phyloP scores from a whole-genome alignment of 2,113 vertebrate species.

The Thomomys bottae region DNA sequence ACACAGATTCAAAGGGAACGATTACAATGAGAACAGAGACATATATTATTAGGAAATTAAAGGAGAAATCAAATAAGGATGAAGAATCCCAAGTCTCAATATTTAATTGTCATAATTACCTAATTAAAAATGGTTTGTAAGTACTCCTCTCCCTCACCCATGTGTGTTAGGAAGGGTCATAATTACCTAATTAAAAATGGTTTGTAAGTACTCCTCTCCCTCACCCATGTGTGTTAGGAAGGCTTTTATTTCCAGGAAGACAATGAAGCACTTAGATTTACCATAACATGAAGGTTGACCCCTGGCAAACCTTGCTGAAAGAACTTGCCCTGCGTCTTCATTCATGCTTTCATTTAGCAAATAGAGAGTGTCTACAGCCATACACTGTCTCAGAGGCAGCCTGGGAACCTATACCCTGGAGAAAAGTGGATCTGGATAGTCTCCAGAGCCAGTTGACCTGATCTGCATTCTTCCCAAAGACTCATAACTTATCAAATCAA shows the following conservation, averaged over 20 bases:
- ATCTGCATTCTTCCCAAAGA: conserved; percentile 8
- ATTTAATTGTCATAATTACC: conserved; percentile 81
- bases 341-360: conserved; percentile 60
- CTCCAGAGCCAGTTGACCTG: neutral
- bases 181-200: conserved; percentile 77
- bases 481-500: neutral
- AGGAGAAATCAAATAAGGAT: conserved; percentile 79
- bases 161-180: neutral
- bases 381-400: neutral
- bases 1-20: conserved; percentile 72
- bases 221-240: neutral
- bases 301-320: conserved; percentile 66
- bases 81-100: conserved; percentile 72
- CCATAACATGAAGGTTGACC: conserved; percentile 55
- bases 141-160: neutral
- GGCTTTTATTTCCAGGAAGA: conserved; percentile 62
- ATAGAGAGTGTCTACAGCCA: neutral
- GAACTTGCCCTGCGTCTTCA: conserved; percentile 56
- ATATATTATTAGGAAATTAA: conserved; percentile 75
- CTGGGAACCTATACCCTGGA: neutral
- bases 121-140: conserved; percentile 75
- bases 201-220: conserved; percentile 54
- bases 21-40: conserved; percentile 73
- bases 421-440: neutral
- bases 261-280: conserved; percentile 66